These are phyloP conservation scores for Hipposideros armiger DNA, from an alignment of 2,113 vertebrate genomes.

Conservation along the genomic window DNA sequence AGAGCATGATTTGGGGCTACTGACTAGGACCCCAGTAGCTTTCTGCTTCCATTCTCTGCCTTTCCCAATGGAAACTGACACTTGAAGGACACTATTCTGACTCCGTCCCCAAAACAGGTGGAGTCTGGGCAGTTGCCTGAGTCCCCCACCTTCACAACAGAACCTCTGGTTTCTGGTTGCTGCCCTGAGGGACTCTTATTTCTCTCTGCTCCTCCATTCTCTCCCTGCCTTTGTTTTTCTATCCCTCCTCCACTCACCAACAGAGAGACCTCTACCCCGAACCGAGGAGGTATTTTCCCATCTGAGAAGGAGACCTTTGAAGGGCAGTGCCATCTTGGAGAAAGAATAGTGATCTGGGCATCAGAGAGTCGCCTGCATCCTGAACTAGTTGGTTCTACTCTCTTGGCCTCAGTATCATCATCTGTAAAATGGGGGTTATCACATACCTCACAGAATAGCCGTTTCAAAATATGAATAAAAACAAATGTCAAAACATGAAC, in stretches of 20 bases:
- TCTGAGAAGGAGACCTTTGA: not conserved
- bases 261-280: not conserved
- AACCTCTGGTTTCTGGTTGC: not conserved
- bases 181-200: not conserved
- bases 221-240: slow-evolving; percentile 4
- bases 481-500: slow-evolving; percentile 3
- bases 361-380: not conserved
- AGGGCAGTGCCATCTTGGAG: not conserved
- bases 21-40: not conserved
- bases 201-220: not conserved
- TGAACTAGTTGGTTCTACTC: not conserved
- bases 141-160: not conserved
- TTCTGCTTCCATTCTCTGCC: not conserved
- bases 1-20: not conserved
- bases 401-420: slow-evolving; percentile 15
- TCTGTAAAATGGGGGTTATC: not conserved
- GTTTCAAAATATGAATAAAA: slow-evolving; percentile 32
- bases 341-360: not conserved
- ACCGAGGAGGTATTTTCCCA: not conserved
- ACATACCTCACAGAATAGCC: not conserved
- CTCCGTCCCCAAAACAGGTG: not conserved
- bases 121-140: not conserved
- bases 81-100: not conserved
- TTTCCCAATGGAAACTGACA: not conserved
- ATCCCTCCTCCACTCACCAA: not conserved